Evolutionary conservation across 2,113 vertebrate species (phyloP).

Genomic region (Hydrochoerus hydrochaeris): DNA sequence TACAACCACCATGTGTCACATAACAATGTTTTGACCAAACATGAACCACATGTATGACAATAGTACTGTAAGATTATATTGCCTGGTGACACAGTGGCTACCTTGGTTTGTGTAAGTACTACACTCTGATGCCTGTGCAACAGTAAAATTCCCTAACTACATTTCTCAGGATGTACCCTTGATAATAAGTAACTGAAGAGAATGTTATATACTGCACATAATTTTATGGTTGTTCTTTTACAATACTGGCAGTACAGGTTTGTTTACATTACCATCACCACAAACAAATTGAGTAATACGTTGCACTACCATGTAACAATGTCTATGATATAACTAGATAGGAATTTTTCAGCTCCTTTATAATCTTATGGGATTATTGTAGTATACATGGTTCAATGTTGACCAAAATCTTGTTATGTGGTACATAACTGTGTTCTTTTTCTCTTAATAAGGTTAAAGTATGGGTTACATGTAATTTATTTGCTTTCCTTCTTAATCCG

Average conservation of each 20-base stretch:
- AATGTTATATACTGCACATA: background rate
- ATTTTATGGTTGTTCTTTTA: background rate
- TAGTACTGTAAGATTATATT: background rate
- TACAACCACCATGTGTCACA: background rate
- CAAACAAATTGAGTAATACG: background rate
- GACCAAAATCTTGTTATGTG: background rate
- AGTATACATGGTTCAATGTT: background rate
- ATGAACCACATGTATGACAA: background rate
- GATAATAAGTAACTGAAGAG: background rate
- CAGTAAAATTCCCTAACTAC: background rate
- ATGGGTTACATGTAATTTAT: background rate
- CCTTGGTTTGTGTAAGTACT: background rate
- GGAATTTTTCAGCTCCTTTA: background rate
- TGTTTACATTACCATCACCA: background rate
- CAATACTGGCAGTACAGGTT: background rate
- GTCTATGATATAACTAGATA: background rate
- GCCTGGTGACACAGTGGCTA: background rate
- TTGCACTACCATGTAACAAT: background rate
- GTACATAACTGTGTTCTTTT: background rate
- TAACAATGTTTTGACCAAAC: background rate
- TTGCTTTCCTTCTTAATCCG: constrained; percentile 6
- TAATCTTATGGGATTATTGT: background rate
- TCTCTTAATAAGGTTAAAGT: background rate
- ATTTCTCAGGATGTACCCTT: background rate
- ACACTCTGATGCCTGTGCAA: background rate